Percentiles rank a stretch among this genome's conserved stretches.
Evolutionary conservation across 2,113 vertebrate species (phyloP).

Genomic region (Chaetura pelagica): DNA sequence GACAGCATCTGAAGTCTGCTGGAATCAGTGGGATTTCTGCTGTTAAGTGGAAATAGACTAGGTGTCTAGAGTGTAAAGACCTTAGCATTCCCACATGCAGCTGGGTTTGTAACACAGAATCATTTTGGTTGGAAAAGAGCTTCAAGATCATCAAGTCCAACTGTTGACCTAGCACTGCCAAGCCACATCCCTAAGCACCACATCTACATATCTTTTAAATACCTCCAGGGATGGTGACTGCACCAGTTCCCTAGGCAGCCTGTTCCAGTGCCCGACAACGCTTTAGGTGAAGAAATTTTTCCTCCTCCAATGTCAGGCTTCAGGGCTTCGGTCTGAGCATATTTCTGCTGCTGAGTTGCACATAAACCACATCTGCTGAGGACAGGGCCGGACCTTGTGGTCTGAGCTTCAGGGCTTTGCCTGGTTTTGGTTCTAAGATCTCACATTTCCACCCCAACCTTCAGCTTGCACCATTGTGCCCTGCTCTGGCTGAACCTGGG

Average conservation of each 20-base stretch:
- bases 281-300: too few species aligned
- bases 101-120: neutral
- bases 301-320: accelerated
- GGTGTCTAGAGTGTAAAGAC: neutral
- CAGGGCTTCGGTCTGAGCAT: neutral
- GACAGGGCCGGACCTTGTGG: neutral
- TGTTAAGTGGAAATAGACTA: neutral
- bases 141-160: too few species aligned
- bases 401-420: neutral
- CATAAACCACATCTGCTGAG: neutral
- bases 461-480: neutral
- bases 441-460: neutral
- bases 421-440: neutral
- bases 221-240: too few species aligned
- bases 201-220: too few species aligned
- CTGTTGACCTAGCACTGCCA: too few species aligned
- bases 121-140: too few species aligned
- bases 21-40: neutral
- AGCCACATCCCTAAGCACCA: too few species aligned
- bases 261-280: too few species aligned
- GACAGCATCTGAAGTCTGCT: neutral
- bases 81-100: neutral
- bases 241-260: too few species aligned
- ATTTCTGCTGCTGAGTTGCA: neutral
- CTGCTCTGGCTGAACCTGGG: neutral